Evolutionary conservation across 2,113 vertebrate genomes (phyloP), one percentile per base, ranked within the genome.

Genomic region (Solea senegalensis): DNA sequence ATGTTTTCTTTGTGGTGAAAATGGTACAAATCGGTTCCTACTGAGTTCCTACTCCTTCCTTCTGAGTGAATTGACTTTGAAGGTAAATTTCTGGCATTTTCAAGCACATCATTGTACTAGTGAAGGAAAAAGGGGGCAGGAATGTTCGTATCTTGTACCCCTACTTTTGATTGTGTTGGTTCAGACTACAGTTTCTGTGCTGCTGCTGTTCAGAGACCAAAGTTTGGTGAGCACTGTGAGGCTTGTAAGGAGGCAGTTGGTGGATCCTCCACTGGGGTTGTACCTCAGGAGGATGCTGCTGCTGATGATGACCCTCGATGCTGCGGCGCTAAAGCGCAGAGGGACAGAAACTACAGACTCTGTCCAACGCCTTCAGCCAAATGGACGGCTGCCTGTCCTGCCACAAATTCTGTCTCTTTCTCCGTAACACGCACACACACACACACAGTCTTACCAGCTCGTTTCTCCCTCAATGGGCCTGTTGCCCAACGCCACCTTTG

Each of bases 401-500:
- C 55, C 53, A 51, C 82, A 43, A 39, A 51, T 50, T 8, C 50
- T 11, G 16, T n/a, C 53, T 8, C 64, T 13, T 54, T 28, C 16
- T 44, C 52, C 8, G 4, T n/a, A 8, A 40, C 43, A 49, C n/a
- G 12, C 34, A 34, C 34, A 6, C 21, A 21, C 21, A 21, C 55
- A 27, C 70, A 40, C 58, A 55, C n/a, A 48, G 14, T 21, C 71
- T 2, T 58, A 69, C 63, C 83, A 15, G 39, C 82, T 28, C 58
- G 50, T 39, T 45, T 61, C 16, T 56, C 13, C 55, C 76, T 80
- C 77, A 54, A 65, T 90, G 91, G 93, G 92, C 89, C 87, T 69
- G 81, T 41, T 92, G 92, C 92, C 93, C 91, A 92, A 75, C 68
- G 74, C 91, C 91, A 94, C 92, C 92, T 93, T 93, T 93, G 92